Conservation (phyloP, 1,140 invertebrate genomes). For the Apocrypta bakeri region DNA sequence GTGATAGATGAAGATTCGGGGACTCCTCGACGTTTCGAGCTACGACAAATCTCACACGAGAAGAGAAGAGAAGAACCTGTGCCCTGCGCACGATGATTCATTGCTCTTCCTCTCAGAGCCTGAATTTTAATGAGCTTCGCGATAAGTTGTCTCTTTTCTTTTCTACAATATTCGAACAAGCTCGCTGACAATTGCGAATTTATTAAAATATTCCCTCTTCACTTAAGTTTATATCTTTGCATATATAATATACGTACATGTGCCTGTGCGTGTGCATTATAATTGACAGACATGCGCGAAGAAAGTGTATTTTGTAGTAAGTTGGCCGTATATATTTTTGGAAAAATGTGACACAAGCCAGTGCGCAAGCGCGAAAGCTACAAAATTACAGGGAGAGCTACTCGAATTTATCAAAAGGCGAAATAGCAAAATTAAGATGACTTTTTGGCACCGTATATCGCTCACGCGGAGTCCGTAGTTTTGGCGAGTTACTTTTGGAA, state of each 20-base stretch:
- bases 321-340: background rate
- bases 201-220: too few species aligned
- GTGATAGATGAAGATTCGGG: conserved; percentile 61
- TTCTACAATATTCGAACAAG: too few species aligned
- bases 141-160: background rate
- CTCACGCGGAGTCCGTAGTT: background rate
- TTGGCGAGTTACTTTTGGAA: conserved; percentile 3
- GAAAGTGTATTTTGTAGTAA: too few species aligned
- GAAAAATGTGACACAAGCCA: too few species aligned
- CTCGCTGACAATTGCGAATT: background rate
- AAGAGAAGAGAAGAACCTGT: background rate
- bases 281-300: too few species aligned
- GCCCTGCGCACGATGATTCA: conserved; percentile 16
- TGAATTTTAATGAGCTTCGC: conserved; percentile 5
- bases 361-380: too few species aligned
- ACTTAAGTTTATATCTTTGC: too few species aligned
- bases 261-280: too few species aligned
- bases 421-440: background rate
- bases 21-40: conserved; percentile 41
- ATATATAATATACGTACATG: too few species aligned
- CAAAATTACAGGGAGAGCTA: background rate
- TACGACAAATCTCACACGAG: conserved; percentile 30
- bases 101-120: background rate
- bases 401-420: background rate
- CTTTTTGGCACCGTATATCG: background rate